Percentiles rank a stretch among this genome's conserved stretches.
Evolutionary conservation across 2,113 vertebrate genomes (phyloP).

Genomic region (Hippocampus guttulatus): DNA sequence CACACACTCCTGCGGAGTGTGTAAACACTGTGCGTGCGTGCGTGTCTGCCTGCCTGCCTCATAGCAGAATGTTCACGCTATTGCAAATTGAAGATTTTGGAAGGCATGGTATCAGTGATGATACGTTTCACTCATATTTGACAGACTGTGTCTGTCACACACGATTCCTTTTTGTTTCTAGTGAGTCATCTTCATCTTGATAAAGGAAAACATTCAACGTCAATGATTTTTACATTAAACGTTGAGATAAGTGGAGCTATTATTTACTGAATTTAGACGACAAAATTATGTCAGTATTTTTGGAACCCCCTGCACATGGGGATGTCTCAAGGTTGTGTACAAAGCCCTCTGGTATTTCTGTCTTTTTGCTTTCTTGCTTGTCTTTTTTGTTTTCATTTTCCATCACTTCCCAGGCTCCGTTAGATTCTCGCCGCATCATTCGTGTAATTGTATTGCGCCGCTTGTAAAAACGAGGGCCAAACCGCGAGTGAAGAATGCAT

Average conservation of each 20-base stretch:
- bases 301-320: not conserved
- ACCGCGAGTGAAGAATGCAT: slow-evolving; percentile 21
- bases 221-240: not conserved
- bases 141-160: too few relatives aligned
- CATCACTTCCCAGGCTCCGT: slow-evolving; percentile 26
- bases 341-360: not conserved
- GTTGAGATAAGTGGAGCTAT: not conserved
- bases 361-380: too few relatives aligned
- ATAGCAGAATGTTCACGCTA: slow-evolving; percentile 36
- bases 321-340: slow-evolving; percentile 4
- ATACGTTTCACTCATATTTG: not conserved
- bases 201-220: too few relatives aligned
- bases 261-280: not conserved
- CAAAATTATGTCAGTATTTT: not conserved
- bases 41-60: slow-evolving; percentile 29
- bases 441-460: slow-evolving; percentile 5
- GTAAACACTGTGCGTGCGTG: slow-evolving; percentile 54
- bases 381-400: not conserved
- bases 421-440: not conserved
- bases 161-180: too few relatives aligned
- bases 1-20: slow-evolving; percentile 65
- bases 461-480: slow-evolving; percentile 7
- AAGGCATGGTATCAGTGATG: not conserved
- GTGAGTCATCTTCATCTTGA: too few relatives aligned
- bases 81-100: slow-evolving; percentile 37